phyloP scores from a whole-genome alignment of 2,797 vertebrate genomes.

The Urosaurus nigricauda region DNA sequence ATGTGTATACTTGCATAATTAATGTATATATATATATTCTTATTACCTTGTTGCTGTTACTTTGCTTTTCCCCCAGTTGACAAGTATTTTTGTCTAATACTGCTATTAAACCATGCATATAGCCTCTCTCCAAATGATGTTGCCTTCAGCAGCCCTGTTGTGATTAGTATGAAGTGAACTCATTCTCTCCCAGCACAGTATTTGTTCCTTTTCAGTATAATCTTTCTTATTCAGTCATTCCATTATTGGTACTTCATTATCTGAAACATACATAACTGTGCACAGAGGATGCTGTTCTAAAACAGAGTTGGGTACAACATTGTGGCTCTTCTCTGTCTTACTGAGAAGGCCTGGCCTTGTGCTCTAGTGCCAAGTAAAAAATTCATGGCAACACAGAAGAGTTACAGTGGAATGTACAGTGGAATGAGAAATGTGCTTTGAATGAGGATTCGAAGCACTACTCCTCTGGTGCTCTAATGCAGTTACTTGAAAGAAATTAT shows the following conservation, averaged over 20 bases:
- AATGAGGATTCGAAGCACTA: background rate
- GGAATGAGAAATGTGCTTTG: background rate
- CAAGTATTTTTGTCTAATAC: background rate
- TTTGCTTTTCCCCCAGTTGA: background rate
- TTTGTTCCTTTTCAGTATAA: constrained; percentile 14
- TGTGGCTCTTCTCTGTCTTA: background rate
- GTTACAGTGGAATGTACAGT: background rate
- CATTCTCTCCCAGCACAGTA: constrained; percentile 16
- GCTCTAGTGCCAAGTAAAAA: background rate
- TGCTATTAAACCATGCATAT: constrained; percentile 34
- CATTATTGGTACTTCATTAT: constrained; percentile 61
- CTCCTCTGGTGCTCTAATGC: background rate
- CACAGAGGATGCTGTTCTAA: constrained; percentile 67
- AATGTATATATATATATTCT: background rate
- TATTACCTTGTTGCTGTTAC: background rate
- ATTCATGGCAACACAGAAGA: background rate
- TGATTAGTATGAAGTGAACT: constrained; percentile 52
- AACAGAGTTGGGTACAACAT: background rate
- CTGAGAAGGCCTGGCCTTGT: background rate
- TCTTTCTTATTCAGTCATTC: constrained; percentile 44
- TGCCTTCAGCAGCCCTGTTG: constrained; percentile 17
- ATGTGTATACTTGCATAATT: background rate
- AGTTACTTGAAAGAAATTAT: background rate
- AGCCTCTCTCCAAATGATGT: constrained; percentile 33
- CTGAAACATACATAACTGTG: constrained; percentile 66